Evolutionary conservation across 2,113 vertebrate species (phyloP), one percentile per base, ranked within the genome.

Genomic region (Anguilla japonica): DNA sequence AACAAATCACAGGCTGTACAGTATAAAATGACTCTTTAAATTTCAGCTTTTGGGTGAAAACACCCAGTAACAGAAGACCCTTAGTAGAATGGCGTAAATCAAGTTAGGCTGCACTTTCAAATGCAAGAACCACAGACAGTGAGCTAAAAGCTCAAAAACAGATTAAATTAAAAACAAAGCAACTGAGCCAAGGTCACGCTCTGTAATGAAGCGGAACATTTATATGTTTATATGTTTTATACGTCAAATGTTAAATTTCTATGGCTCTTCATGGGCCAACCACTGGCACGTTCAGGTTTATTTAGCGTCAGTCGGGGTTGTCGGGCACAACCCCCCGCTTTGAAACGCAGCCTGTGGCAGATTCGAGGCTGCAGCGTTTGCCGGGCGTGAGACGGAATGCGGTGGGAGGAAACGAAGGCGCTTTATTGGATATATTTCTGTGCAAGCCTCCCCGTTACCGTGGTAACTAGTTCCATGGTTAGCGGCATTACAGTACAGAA

Each of bases 371-470:
- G 56, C 40, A 41, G 46, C 79, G 7, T 80, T 89, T 86, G 85
- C 85, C 88, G 87, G 91, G 90, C 89, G 84, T 86, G 88, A 87
- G 53, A 89, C 87, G 91, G 90, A 91, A 92, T 91, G 87, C 67
- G 87, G 92, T 90, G 86, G 93, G 92, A 90, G 90, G 92, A 86
- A 92, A 92, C 89, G 87, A 92, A 93, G 89, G 93, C 92, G 92
- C 92, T 94, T 92, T 93, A 92, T 90, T 88, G 93, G 92, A 93
- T 94, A 93, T 94, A 95, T 95, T 95, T 95, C 94, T 94, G 94
- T 92, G 88, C 92, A 90, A 94, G 94, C 91, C 94, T 94, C 87
- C 90, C 89, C 92, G 95, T 95, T 95, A 93, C 94, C 94, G 87
- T 94, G 93, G 95, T 92, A 95, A 95, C 95, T 92, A 91, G 91